Evolutionary conservation across 2,888 invertebrate genomes (phyloP).

Genomic region (Diarsia dahlii): DNA sequence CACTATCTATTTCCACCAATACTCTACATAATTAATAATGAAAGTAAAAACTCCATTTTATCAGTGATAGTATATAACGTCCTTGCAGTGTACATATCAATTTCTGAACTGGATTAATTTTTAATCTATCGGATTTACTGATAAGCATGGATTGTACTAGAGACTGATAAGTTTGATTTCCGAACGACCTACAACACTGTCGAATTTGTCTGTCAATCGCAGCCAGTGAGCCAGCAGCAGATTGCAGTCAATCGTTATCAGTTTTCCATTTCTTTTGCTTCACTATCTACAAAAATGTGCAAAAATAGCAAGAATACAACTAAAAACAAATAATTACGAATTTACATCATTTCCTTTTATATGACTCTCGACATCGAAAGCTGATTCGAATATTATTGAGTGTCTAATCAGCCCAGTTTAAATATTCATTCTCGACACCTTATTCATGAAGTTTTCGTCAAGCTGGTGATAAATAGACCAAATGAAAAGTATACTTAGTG

Average conservation of each 20-base stretch:
- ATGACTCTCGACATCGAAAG: slow-evolving; percentile 1
- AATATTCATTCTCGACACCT: slow-evolving; percentile 44
- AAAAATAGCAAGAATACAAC: slow-evolving; percentile 44
- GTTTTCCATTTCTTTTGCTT: slow-evolving; percentile 46
- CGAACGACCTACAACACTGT: slow-evolving; percentile 34
- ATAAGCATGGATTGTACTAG: no score
- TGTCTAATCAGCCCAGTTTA: slow-evolving; percentile 25
- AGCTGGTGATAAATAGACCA: slow-evolving; percentile 44
- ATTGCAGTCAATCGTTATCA: slow-evolving; percentile 62
- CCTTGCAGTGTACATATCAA: no score
- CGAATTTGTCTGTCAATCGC: slow-evolving; percentile 55
- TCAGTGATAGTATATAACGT: no score
- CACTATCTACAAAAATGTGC: slow-evolving; percentile 52
- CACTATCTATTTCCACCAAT: no score
- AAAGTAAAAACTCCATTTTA: no score
- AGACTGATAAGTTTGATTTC: slow-evolving; percentile 34
- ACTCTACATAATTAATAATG: no score
- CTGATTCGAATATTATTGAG: slow-evolving; percentile 10
- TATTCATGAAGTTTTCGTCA: slow-evolving; percentile 52
- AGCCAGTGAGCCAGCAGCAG: slow-evolving; percentile 25
- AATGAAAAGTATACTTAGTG: slow-evolving; percentile 59
- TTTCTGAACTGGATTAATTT: slow-evolving; percentile 23
- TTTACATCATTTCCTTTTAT: neutral
- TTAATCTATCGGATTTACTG: neutral
- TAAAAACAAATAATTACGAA: slow-evolving; percentile 21